These are phyloP conservation scores for Aurelia coerulea DNA, from an alignment of 30 jellyfish, hydroid and myxozoan genomes.

Conservation along the genomic window DNA sequence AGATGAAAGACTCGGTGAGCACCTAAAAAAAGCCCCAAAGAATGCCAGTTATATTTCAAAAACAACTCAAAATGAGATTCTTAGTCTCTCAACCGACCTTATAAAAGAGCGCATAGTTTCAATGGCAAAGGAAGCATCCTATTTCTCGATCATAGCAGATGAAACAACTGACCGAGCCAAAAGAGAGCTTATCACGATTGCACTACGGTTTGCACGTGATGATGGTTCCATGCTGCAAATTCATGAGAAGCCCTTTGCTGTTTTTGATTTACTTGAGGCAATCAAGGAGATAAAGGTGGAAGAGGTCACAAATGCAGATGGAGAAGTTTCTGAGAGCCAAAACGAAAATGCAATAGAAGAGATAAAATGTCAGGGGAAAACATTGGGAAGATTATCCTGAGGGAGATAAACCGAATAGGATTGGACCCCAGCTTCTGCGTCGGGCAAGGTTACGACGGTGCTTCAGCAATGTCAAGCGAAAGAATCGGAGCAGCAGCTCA, in stretches of 20 bases:
- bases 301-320: background rate
- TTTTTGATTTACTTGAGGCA: constrained; percentile 9
- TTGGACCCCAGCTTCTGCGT: constrained; percentile 3
- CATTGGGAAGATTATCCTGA: constrained; percentile 3
- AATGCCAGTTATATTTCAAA: constrained; percentile 24
- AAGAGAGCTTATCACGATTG: constrained; percentile 24
- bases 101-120: constrained; percentile 25
- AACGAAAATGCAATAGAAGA: background rate
- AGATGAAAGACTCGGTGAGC: background rate
- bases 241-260: constrained; percentile 1
- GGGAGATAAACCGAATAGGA: constrained; percentile 18
- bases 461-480: constrained; percentile 19
- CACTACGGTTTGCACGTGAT: constrained; percentile 25
- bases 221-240: constrained; percentile 27
- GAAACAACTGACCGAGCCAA: constrained; percentile 11
- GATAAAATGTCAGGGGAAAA: constrained; percentile 2
- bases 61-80: constrained; percentile 16
- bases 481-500: constrained; percentile 15
- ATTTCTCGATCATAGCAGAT: constrained; percentile 24
- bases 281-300: constrained; percentile 14
- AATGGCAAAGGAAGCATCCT: constrained; percentile 10
- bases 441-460: constrained; percentile 45
- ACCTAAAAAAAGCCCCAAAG: background rate
- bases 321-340: too few species aligned
- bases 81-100: constrained; percentile 16